Evolutionary conservation across 2,888 invertebrate species (phyloP), one percentile per base, ranked within the genome.

Genomic region (Philhelius pedissequus): DNA sequence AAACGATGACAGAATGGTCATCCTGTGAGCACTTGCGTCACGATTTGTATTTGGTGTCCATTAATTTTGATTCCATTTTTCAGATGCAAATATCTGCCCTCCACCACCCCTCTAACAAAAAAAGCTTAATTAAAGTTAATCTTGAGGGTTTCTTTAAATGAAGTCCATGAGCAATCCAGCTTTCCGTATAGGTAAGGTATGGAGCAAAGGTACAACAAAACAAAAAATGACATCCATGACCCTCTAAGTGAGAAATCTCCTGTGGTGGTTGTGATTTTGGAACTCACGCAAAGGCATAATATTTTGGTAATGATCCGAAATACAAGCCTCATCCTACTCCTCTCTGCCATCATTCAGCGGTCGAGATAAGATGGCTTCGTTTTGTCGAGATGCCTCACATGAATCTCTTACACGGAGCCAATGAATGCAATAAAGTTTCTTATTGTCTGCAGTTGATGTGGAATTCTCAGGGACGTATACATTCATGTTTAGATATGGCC

Each of bases 371-470:
- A 80, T 76, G 84, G 75, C 75, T 73, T 74, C 68, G 64, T 50
- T 66, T 62, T 62, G 62, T 60, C 70, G 32, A 75, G 68, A 84
- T 80, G 75, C 84, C 66, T 68, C 80, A 68, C 60, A 76, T 76
- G 84, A 76, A 75, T 80, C 62, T 84, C 40, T 56, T 27, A 56
- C 62, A 35, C 66, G 84, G 84, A 84, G 80, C 84, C 84, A 84
- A 76, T 84, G 84, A 84, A 75, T 80, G 84, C 80, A 84, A 84
- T 84, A 84, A 84, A 80, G 84, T 80, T 76, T 70, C 71, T 71
- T 71, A 80, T 80, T 80, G 84, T 84, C 70, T 76, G 66, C 56
- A 68, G 52, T 18, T 76, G 56, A 20, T 27, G 58, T 62, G 66
- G 66, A 66, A 54, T 66, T 58, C 45, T 43, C 58, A 52, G 45